phyloP scores from a whole-genome alignment of 2,797 vertebrate species.

The Erithacus rubecula region DNA sequence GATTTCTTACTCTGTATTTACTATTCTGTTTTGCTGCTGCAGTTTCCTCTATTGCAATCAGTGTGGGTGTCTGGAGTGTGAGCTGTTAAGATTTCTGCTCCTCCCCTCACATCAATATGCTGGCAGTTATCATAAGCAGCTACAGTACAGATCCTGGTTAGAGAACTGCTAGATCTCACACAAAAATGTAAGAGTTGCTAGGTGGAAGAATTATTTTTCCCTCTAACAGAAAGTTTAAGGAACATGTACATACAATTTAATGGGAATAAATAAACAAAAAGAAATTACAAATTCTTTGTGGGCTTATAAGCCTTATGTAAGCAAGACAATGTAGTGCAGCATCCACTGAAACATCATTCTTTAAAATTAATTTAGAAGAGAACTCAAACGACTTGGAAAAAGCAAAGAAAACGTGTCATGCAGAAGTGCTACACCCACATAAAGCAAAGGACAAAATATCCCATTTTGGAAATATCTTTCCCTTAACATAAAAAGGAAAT shows the following conservation, averaged over 20 bases:
- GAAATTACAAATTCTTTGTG: not conserved
- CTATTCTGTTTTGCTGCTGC: constrained; percentile 42
- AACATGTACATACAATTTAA: not conserved
- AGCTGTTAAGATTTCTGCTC: constrained; percentile 44
- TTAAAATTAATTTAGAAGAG: not conserved
- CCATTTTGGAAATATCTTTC: not conserved
- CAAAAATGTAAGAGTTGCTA: not conserved
- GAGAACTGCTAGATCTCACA: not conserved
- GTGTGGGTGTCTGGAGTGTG: constrained; percentile 36
- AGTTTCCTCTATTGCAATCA: constrained; percentile 45
- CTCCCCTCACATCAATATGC: constrained; percentile 38
- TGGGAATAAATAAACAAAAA: not conserved
- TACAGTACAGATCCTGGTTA: not conserved
- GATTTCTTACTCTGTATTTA: constrained; percentile 49
- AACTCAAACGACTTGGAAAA: not conserved
- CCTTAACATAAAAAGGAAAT: not conserved
- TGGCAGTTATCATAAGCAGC: constrained; percentile 15
- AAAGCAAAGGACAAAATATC: not conserved
- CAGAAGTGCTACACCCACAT: not conserved
- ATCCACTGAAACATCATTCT: not conserved
- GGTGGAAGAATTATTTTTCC: not conserved
- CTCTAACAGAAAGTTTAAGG: not conserved
- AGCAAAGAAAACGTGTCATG: not conserved
- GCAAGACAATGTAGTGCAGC: not conserved
- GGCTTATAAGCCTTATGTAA: not conserved